Evolutionary conservation across 2,113 vertebrate genomes (phyloP), one percentile per base, ranked within the genome.

Genomic region (Dipodomys spectabilis): DNA sequence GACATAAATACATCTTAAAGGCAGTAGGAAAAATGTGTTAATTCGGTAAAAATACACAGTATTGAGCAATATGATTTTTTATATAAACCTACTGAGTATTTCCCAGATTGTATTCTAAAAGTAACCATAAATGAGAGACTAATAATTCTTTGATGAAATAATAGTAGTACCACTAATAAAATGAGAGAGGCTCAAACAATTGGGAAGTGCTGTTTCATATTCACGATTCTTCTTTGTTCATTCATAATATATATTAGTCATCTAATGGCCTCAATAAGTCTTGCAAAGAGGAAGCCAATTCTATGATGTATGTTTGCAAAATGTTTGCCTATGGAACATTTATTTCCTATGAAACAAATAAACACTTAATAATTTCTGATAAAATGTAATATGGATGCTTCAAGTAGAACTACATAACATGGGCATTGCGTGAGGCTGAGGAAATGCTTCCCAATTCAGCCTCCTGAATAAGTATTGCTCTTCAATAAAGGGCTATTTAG

Each of bases 401-500:
- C 78, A 10, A 13, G 0, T 79, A 32, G 6, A 39, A 49, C 19
- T 16, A 32, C 1, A 2, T 32, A 12, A 0, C 85, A 0, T 35
- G 8, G 16, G 27, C 80, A 30, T 32, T 86, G 11, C 18, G 2
- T 68, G 23, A 85, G 25, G n/a, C 35, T 23, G 78, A 20, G 4
- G 53, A 57, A 0, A 4, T 3, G 1, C 11, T 18, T 72, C 8
- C 62, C 13, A 45, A 3, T 45, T 35, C 45, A 2, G 5, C 16
- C 20, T 84, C 18, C 45, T 74, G 0, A 64, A 27, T 67, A 53
- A 5, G 68, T 80, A 60, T 6, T 60, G 2, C 1, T 49, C 30
- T 75, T 81, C 44, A 75, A 4, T 75, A 45, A 11, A 30, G 35
- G 44, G 23, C 19, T 57, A 11, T 28, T 81, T 78, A 20, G n/a